Base-by-base conservation (phyloP, 1,140 invertebrate genomes). In the Oryctes rhinoceros region DNA sequence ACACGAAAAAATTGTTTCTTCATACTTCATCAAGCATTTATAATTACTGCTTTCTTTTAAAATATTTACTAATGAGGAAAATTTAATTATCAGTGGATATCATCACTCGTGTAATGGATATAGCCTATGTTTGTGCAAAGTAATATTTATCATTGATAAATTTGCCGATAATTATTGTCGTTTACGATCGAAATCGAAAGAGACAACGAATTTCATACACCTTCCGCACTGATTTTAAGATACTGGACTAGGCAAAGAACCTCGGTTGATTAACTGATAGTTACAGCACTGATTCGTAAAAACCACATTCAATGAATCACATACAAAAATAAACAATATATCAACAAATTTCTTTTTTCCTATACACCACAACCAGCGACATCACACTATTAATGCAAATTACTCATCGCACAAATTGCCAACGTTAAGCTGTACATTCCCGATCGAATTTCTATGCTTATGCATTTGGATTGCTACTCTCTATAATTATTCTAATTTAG, bases 1-100 rank as follows among this genome's bases (percentile, higher is more conserved):
- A 96, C 94, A 83, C 94, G 91, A 88, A 95, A 93, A 88, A 96
- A 96, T 88, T 96, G 95, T 89, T 96, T 96, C 91, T 95, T 95
- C 94, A 94, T 95, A 78, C 77, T 78, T 78, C 30, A 78, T 37
- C 48, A 78, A 59, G 0, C 47, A 59, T 78, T 78, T 49, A 76
- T 76, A 20, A 48, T 44, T 44, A 1, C 37, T 76, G 18, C 30
- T 37, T 71, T 71, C 65, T 71, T 71, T 37, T 20, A 71, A 71
- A 71, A 71, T 71, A 71, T 35, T 20, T 35, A 35, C 7, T 35
- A 71, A 71, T 24, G 18, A 37, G 24, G 65, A 71, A 71, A 71
- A 71, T 35, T 13, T 71, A 35, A 71, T 71, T 71, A 71, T 71
- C 65, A 71, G 65, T 71, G 1, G 30, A 71, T 71, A 71, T 35